Evolutionary conservation across 2,797 vertebrate species (phyloP), one percentile per base, ranked within the genome.

Genomic region (Lagodon rhomboides): DNA sequence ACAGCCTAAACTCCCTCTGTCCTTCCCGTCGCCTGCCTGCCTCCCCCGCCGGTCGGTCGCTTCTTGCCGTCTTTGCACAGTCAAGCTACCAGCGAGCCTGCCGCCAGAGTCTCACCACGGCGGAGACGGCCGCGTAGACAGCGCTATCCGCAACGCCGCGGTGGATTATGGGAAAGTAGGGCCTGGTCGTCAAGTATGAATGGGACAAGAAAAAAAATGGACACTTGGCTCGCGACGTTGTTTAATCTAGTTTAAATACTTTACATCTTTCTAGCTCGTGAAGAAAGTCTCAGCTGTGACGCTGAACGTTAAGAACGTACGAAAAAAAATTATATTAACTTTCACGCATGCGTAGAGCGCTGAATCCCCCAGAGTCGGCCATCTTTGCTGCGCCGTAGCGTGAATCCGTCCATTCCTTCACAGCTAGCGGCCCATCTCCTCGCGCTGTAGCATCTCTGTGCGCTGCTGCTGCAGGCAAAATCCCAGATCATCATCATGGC

Each of bases 401-500:
- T 15, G 3, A 43, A 16, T 2, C 15, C 4, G 47, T 38, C 41
- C 16, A 2, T n/a, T 59, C 6, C 22, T 49, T 64, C 8, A 1
- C 58, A 25, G 54, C 9, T 2, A 16, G 44, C 22, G 0, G 47
- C 13, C n/a, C 0, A 67, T 91, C 91, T 91, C 0, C 0, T 0
- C 0, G 1, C 10, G 0, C 12, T 49, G 0, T 38, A 92, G 22
- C 43, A 67, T 90, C 77, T 93, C 75, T 93, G 85, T 79, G 86
- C 34, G 55, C 16, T 12, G 82, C 16, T 12, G 82, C 94, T 94
- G 95, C 95, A 92, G 92, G 93, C 94, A 91, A 91, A 94, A 92
- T 85, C 93, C 93, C 91, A 91, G 93, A 89, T 93, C 94, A 95
- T 91, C 94, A 95, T 96, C 94, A 96, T 95, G 95, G 95, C 94